Percentiles rank a stretch among this genome's conserved stretches.
phyloP scores from a whole-genome alignment of 2,888 invertebrate genomes.

The Ashinkailepas kermadecensis region DNA sequence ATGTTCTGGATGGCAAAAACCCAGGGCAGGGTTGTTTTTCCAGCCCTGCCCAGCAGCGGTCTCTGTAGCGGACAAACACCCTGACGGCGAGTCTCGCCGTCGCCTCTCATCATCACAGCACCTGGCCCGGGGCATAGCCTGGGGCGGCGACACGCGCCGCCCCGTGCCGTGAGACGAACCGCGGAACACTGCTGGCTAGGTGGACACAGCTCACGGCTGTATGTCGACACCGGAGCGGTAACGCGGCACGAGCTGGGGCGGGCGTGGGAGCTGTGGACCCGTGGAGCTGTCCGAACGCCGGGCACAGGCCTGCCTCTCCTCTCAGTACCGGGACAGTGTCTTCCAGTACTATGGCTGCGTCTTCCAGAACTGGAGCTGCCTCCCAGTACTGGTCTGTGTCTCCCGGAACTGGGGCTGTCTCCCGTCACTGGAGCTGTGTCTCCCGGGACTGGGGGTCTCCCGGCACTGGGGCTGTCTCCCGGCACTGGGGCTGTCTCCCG shows the following conservation, averaged over 20 bases:
- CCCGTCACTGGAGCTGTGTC: too few relatives aligned
- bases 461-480: too few relatives aligned
- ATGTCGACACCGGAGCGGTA: background rate
- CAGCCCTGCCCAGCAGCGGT: background rate
- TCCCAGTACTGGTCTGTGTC: too few relatives aligned
- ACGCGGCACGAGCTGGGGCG: background rate
- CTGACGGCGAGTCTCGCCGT: background rate
- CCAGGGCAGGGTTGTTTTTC: too few relatives aligned
- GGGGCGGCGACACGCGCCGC: background rate
- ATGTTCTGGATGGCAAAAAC: too few relatives aligned
- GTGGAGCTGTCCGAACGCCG: background rate
- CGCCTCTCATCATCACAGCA: background rate
- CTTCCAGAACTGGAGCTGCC: too few relatives aligned
- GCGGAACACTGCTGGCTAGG: background rate
- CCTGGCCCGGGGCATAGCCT: background rate
- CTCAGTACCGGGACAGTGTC: too few relatives aligned
- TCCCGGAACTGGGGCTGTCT: too few relatives aligned
- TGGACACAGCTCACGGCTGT: background rate
- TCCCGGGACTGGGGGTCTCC: too few relatives aligned
- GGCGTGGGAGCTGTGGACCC: background rate
- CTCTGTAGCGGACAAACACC: background rate
- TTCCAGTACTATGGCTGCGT: too few relatives aligned
- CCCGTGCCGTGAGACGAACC: background rate
- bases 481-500: too few relatives aligned
- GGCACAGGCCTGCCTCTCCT: too few relatives aligned